Evolutionary conservation across 2,797 vertebrate species (phyloP), one percentile per base, ranked within the genome.

Genomic region (Sebastes matsubarae): DNA sequence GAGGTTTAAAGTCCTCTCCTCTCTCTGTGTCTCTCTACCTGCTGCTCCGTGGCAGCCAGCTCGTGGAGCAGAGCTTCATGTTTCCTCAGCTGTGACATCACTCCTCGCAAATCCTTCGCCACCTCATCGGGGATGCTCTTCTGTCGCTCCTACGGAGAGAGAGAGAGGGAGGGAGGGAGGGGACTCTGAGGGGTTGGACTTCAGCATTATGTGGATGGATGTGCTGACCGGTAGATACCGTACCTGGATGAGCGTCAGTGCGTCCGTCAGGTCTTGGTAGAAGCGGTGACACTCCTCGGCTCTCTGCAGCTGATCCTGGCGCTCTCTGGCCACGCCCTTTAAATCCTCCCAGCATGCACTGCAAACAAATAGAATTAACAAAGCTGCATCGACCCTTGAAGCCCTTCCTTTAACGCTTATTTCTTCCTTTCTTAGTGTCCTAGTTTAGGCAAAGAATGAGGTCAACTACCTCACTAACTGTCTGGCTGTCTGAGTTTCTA

Each of bases 341-440:
- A 99, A 80, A 29, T 96, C 95, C 3, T 95, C 93, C 97, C 97
- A 98, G 75, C 93, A 93, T 65, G 93, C 91, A 81, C 98, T 99
- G 89, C 60, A 77, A 29, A 73, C 7, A 61, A 22, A 46, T 18
- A 76, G 4, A 34, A 34, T 2, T 0, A 52, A 18, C 32, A 12
- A 29, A 18, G 12, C 2, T 42, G 69, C 70, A 42, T 25, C 9
- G 95, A 98, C 97, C 38, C 38, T 46, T 46, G 16, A 46, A 46
- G 42, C 42, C 42, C 95, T 92, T 22, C n/a, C n/a, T 54, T 11
- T 22, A 54, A 54, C 9, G 22, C 42, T 18, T 18, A 2, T 46
- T 46, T 46, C 42, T 46, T 46, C 16, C 13, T 42, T 42, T 42
- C 38, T 42, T 42, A 42, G 38, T 42, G 38, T 42, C 38, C 38